phyloP scores from a whole-genome alignment of 2,797 vertebrate genomes.

The Alouatta caraya region DNA sequence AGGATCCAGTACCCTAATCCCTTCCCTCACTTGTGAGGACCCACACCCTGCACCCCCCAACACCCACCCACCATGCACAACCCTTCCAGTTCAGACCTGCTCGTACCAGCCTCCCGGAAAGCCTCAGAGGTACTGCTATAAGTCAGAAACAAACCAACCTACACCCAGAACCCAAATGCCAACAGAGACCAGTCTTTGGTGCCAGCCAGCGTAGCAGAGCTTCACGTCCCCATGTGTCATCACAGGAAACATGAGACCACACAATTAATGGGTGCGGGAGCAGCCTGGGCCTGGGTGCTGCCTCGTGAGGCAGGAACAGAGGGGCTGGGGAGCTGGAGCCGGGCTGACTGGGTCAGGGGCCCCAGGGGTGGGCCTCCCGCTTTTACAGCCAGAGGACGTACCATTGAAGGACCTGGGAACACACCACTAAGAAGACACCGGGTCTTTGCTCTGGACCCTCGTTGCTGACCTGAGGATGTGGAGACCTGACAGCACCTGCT shows the following conservation, averaged over 20 bases:
- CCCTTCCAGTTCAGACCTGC: background rate
- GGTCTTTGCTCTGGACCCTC: background rate
- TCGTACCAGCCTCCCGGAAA: background rate
- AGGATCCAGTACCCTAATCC: background rate
- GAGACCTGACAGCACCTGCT: background rate
- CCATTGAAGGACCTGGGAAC: background rate
- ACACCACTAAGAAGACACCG: background rate
- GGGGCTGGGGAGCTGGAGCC: background rate
- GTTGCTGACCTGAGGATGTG: background rate
- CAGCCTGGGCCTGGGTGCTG: background rate
- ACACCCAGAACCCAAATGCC: constrained; percentile 24
- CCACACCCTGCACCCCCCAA: background rate
- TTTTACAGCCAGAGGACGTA: background rate
- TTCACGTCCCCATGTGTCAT: constrained; percentile 55
- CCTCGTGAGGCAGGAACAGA: background rate
- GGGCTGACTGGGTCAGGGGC: background rate
- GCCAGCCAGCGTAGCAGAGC: constrained; percentile 48
- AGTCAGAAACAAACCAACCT: constrained; percentile 47
- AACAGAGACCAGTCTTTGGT: constrained; percentile 28
- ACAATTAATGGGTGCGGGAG: background rate
- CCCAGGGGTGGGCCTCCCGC: background rate
- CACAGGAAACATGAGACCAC: constrained; percentile 21
- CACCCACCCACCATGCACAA: accelerated
- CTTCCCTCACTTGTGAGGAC: background rate
- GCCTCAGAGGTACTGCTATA: background rate